phyloP scores from a whole-genome alignment of 2,113 vertebrate species.

The Serilophus lunatus region DNA sequence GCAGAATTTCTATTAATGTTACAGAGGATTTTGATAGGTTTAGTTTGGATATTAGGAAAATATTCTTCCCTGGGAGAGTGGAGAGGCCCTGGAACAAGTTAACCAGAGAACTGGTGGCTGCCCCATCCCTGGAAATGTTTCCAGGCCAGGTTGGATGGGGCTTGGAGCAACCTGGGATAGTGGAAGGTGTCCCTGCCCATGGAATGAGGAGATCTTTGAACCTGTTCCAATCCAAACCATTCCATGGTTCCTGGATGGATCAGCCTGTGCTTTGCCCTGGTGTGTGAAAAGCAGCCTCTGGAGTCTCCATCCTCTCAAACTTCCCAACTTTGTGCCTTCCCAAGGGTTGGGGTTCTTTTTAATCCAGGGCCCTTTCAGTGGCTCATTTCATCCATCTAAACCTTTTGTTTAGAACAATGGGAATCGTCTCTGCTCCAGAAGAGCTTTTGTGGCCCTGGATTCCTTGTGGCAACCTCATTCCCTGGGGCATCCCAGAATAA shows the following conservation, averaged over 20 bases:
- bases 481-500: neutral
- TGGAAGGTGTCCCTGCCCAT: neutral
- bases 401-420: rapidly evolving
- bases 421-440: neutral
- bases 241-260: neutral
- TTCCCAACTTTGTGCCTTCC: neutral
- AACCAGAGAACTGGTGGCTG: neutral
- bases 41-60: neutral
- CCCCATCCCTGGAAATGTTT: neutral
- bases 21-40: neutral
- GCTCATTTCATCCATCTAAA: neutral
- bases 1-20: neutral
- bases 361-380: neutral
- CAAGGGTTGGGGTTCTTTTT: neutral
- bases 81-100: too few species aligned
- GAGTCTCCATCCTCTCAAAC: neutral
- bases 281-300: neutral
- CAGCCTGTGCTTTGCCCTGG: rapidly evolving
- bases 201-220: neutral
- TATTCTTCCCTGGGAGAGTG: neutral
- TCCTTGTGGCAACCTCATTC: neutral
- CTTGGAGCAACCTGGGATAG: neutral
- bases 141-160: neutral
- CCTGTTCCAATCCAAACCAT: neutral
- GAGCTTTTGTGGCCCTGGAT: neutral